Evolutionary conservation across 2,113 vertebrate genomes (phyloP).

Genomic region (Periophthalmodon schlosseri): DNA sequence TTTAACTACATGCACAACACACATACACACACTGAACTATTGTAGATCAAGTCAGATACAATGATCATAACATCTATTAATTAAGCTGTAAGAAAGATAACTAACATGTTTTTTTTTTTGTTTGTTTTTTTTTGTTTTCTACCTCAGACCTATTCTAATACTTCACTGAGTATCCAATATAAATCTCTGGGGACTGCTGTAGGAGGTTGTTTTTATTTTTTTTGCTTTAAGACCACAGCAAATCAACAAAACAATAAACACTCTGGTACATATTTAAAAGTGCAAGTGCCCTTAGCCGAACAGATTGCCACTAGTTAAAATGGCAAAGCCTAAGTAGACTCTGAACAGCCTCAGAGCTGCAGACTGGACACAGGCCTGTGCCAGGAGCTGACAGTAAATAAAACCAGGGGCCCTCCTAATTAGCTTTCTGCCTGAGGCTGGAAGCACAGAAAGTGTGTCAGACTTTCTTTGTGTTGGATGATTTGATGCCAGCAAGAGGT

Average conservation of each 20-base stretch:
- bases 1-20: constrained; percentile 54
- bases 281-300: constrained; percentile 30
- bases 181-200: too few relatives aligned
- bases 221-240: constrained; percentile 26
- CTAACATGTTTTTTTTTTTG: too few relatives aligned
- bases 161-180: too few relatives aligned
- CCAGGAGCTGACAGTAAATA: constrained; percentile 75
- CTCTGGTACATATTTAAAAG: constrained; percentile 34
- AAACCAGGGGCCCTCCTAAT: constrained; percentile 70
- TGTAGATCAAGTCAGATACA: neutral
- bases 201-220: too few relatives aligned
- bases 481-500: constrained; percentile 40
- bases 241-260: constrained; percentile 19
- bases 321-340: constrained; percentile 64
- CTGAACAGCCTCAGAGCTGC: constrained; percentile 52
- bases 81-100: neutral
- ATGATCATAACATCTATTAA: neutral
- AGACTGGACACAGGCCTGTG: constrained; percentile 50
- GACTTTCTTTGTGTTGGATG: constrained; percentile 57
- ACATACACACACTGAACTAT: constrained; percentile 44
- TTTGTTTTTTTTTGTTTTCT: too few relatives aligned
- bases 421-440: constrained; percentile 67
- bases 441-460: constrained; percentile 74
- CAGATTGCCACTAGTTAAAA: constrained; percentile 56
- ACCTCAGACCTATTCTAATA: too few relatives aligned